A percentile compares a stretch with the other conserved stretches of the same genome.
Evolutionary conservation across 1,140 invertebrate genomes (phyloP).

Genomic region (Aethina tumida): DNA sequence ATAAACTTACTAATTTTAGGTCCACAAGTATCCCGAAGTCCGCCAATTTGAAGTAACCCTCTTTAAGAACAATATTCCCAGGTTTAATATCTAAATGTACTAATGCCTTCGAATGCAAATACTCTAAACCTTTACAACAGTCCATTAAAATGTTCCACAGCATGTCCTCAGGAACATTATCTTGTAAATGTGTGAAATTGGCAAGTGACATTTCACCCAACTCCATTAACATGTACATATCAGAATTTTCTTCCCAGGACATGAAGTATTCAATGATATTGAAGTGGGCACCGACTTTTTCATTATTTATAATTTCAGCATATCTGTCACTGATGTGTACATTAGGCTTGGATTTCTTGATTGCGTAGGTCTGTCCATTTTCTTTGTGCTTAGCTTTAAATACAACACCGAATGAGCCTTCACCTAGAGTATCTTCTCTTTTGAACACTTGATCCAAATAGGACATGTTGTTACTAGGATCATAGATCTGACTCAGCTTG

Average conservation of each 20-base stretch:
- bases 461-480: conserved; percentile 13
- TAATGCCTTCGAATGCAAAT: conserved; percentile 37
- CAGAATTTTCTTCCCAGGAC: conserved; percentile 66
- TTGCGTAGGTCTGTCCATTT: conserved; percentile 56
- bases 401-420: conserved; percentile 67
- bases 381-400: conserved; percentile 54
- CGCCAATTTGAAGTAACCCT: conserved; percentile 56
- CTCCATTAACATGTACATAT: conserved; percentile 65
- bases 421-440: conserved; percentile 50
- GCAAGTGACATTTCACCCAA: conserved; percentile 47
- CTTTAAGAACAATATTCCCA: conserved; percentile 60
- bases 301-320: conserved; percentile 61
- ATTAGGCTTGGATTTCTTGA: conserved; percentile 50
- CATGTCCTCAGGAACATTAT: conserved; percentile 37
- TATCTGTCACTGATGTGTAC: conserved; percentile 49
- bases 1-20: conserved; percentile 46
- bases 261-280: conserved; percentile 58
- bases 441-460: conserved; percentile 59
- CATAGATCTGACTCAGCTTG: conserved; percentile 17
- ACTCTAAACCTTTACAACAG: conserved; percentile 27
- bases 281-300: conserved; percentile 52
- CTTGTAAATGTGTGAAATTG: conserved; percentile 35
- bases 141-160: conserved; percentile 37
- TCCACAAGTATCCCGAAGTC: conserved; percentile 68
- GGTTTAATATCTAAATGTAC: conserved; percentile 71